Evolutionary conservation across 1,140 invertebrate species (phyloP), one percentile per base, ranked within the genome.

Genomic region (Leptinotarsa lineolata): DNA sequence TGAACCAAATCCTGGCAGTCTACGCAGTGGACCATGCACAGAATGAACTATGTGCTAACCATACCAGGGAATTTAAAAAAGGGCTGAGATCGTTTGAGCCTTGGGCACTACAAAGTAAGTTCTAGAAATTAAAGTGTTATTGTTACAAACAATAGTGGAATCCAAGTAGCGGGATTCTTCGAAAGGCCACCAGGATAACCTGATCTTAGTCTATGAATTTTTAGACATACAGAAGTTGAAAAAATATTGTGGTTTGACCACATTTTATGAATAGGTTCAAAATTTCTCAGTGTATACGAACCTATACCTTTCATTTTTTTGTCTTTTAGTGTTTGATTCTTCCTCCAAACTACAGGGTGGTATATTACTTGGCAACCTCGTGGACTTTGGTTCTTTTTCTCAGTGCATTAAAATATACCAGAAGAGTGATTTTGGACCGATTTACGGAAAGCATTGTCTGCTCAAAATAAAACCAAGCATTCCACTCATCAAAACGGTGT

Each of bases 101-200:
- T 44, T 82, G 81, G 79, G 81, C 79, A 45, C 66, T 82, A 22
- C 77, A 81, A 76, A 82, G 81, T 81, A 70, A 76, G 70, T 73
- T 4, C 8, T 39, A 2, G 11, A 39, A 39, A 39, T 39, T 39
- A 6, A 30, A 30, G 30, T 6, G 30, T 39, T 11, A 39, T 3
- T 39, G 30, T 2, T 11, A 39, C 8, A 39, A 39, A 39, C n/a
- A 39, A 39, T 39, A 39, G 30, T 39, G 30, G 8, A 8, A 11
- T 39, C 30, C 30, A 39, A 39, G 30, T 8, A 39, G 30, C 2
- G 11, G 11, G 0, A 39, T 39, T 39, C 30, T 39, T 11, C 8
- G 30, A 11, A 39, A 39, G 30, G 30, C 30, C 30, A 39, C 30
- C 8, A 11, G 8, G 30, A 11, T 11, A 8, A 39, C 30, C 30